Conservation (phyloP, 2,113 vertebrate genomes). For the Vidua macroura region DNA sequence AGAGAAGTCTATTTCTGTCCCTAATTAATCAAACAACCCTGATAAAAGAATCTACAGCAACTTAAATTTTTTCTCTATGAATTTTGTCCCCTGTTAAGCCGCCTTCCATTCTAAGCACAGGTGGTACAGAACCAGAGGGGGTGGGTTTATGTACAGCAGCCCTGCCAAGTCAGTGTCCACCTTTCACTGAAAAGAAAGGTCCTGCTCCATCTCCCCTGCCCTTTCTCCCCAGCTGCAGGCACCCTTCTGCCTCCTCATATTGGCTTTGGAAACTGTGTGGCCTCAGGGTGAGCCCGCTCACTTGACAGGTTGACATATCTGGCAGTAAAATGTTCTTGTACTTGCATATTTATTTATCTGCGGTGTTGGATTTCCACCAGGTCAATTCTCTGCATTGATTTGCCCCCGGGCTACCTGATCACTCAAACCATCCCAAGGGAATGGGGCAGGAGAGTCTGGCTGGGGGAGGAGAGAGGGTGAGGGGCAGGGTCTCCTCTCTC, state of each 20-base stretch:
- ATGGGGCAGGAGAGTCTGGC: rapidly evolving
- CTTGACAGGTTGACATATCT: background rate
- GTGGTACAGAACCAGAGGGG: background rate
- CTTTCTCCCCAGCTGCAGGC: background rate
- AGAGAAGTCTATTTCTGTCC: background rate
- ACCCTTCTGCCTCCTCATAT: background rate
- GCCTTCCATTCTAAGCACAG: background rate
- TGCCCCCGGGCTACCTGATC: background rate
- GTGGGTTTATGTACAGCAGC: background rate
- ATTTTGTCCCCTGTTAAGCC: background rate
- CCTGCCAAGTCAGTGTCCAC: background rate
- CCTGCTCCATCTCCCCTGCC: background rate
- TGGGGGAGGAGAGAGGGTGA: background rate
- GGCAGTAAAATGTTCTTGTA: background rate
- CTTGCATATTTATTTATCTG: constrained; percentile 23
- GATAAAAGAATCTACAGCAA: background rate
- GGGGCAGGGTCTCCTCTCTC: background rate
- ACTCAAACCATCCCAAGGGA: background rate
- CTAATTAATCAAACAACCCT: background rate
- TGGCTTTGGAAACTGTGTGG: background rate
- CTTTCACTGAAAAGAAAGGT: background rate
- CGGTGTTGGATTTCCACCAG: background rate
- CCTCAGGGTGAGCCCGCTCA: background rate
- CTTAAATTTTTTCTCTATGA: background rate
- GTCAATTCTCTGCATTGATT: constrained; percentile 17